Evolutionary conservation across 2,797 vertebrate genomes (phyloP).

Genomic region (Dermochelys coriacea): DNA sequence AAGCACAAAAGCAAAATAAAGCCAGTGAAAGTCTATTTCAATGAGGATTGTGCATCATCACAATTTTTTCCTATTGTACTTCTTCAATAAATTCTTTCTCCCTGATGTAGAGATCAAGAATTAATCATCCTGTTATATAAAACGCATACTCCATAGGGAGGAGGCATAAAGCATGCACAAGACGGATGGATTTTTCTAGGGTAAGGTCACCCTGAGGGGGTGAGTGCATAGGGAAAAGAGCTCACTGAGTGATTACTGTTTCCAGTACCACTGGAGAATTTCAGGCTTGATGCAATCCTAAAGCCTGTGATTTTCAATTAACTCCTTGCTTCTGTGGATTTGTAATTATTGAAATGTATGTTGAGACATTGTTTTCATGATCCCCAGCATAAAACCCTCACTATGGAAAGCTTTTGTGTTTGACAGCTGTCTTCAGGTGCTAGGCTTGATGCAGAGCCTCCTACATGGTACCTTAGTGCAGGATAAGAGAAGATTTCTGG

Average conservation of each 20-base stretch:
- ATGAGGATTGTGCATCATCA: neutral
- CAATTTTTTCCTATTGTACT: conserved; percentile 8
- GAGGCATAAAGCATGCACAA: conserved; percentile 1
- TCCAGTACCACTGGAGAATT: conserved; percentile 40
- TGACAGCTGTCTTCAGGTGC: neutral
- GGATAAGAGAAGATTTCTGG: neutral
- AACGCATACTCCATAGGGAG: conserved; percentile 50
- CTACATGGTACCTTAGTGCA: neutral
- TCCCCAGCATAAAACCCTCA: neutral
- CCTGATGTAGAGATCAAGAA: conserved; percentile 51
- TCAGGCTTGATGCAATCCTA: conserved; percentile 27
- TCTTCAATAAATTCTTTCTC: conserved; percentile 45
- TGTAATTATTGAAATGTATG: conserved; percentile 39
- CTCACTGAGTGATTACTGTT: conserved; percentile 58
- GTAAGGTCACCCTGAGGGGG: conserved; percentile 64
- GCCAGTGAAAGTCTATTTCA: conserved; percentile 25
- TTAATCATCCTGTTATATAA: conserved; percentile 68
- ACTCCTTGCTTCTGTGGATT: conserved; percentile 37
- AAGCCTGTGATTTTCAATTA: conserved; percentile 59
- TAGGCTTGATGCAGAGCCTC: neutral
- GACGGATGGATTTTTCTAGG: neutral
- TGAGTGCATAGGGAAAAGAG: conserved; percentile 42
- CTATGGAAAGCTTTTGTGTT: neutral
- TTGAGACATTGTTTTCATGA: neutral
- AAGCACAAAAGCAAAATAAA: conserved; percentile 36